Base-by-base conservation (phyloP, 23 tunicate genomes). In the Halocynthia aurantium region DNA sequence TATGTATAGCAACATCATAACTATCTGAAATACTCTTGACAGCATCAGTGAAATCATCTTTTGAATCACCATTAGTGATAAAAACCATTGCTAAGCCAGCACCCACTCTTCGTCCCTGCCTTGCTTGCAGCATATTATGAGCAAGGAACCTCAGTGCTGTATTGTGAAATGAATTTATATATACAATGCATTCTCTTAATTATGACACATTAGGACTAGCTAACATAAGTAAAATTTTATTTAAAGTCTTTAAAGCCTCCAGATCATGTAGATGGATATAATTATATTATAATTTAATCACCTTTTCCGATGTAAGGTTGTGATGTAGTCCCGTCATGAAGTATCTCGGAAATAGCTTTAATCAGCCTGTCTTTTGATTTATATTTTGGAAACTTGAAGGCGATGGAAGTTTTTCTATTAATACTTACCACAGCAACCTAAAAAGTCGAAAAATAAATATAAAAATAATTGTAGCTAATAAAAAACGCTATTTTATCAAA, bases 71-170 rank as follows among this genome's bases (percentile, higher is more conserved):
- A 12, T 72, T 61, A 7, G 77, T 61, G 11, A 85, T 11, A 7
- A 85, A n/a, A 22, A 85, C 55, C 22, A 85, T 75, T 11, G 66
- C 78, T 76, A 81, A 19, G 8, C 91, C 91, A 53, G 91, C 91
- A 50, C 84, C 73, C 22, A 52, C 50, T 15, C 89, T 22, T 15
- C 62, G 57, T 17, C 84, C 84, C n/a, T 20, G 40, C 18, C 83
- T 79, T 18, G 73, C 13, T 53, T 20, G 44, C 80, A 70, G 56
- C 11, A 72, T 19, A 60, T 77, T 58, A 9, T 18, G 19, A 18
- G 61, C 66, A 55, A 75, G 21, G 20, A 55, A 55, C 10, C 20
- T 11, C 11, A 55, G 66, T 22, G 71, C 79, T 75, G 62, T 72
- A 67, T 19, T 5, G 44, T 10, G 6, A 75, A 55, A 50, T 10